These are phyloP conservation scores for Clusia tigrina DNA, from an alignment of 2,888 invertebrate species.

Conservation along the genomic window DNA sequence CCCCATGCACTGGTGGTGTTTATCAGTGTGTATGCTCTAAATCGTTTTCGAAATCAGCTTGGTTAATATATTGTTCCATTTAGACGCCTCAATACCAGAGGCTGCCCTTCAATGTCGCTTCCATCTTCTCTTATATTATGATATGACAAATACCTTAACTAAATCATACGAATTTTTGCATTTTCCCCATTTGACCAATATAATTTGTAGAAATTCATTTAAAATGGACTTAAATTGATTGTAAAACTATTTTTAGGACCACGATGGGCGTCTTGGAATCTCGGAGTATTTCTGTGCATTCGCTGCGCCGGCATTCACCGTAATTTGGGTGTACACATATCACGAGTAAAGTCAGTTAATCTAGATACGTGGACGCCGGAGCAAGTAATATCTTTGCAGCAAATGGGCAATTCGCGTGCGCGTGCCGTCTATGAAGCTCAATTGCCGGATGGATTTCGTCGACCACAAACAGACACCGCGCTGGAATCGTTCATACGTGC, in stretches of 20 bases:
- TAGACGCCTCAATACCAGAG: too few relatives aligned
- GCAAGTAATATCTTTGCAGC: conserved; percentile 92
- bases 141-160: too few relatives aligned
- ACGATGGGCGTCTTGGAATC: conserved; percentile 99
- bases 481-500: conserved; percentile 96
- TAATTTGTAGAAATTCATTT: conserved; percentile 19
- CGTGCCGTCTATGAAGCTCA: conserved; percentile 98
- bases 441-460: conserved; percentile 91
- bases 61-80: too few relatives aligned
- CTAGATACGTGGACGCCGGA: conserved; percentile 98
- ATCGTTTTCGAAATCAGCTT: too few relatives aligned
- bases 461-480: conserved; percentile 93
- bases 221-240: neutral
- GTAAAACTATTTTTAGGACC: conserved; percentile 74
- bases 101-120: too few relatives aligned
- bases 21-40: too few relatives aligned
- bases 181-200: too few relatives aligned
- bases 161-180: too few relatives aligned
- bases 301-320: conserved; percentile 99
- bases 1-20: too few relatives aligned
- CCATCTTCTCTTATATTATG: too few relatives aligned
- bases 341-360: conserved; percentile 97
- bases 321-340: conserved; percentile 98
- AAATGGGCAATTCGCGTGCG: conserved; percentile 97
- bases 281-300: conserved; percentile 98